These are phyloP conservation scores for Polypterus bichir DNA, from an alignment of 2,113 vertebrate species.

Conservation along the genomic window DNA sequence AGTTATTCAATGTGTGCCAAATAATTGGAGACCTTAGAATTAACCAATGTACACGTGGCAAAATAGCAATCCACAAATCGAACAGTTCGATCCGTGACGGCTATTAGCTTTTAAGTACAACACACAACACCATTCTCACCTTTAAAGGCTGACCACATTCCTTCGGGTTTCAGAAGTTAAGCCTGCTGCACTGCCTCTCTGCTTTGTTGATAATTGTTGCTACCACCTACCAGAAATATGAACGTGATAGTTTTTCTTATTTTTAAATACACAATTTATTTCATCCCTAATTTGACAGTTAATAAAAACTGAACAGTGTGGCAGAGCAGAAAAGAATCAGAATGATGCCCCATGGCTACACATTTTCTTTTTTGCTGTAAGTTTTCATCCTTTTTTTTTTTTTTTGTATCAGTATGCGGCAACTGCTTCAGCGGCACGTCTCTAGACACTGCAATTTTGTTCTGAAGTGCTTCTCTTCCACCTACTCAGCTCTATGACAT, in stretches of 20 bases:
- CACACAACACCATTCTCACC: too few species aligned
- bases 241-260: conserved; percentile 18
- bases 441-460: conserved; percentile 39
- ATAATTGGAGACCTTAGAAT: too few species aligned
- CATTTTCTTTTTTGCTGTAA: conserved; percentile 29
- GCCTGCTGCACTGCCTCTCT: too few species aligned
- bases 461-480: conserved; percentile 28
- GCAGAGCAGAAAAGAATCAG: conserved; percentile 30
- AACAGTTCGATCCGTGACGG: too few species aligned
- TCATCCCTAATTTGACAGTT: conserved; percentile 37
- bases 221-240: not conserved
- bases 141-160: too few species aligned
- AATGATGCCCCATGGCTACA: conserved; percentile 36
- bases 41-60: too few species aligned
- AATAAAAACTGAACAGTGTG: conserved; percentile 37
- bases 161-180: too few species aligned
- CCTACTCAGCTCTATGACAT: conserved; percentile 24
- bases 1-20: too few species aligned
- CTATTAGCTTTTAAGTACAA: too few species aligned
- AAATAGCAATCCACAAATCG: too few species aligned
- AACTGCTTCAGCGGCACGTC: conserved; percentile 34
- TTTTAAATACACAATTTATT: conserved; percentile 35
- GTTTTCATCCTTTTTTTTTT: conserved; percentile 27
- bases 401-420: conserved; percentile 39
- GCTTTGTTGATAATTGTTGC: not conserved